Base-by-base conservation (phyloP, 2,888 invertebrate species). In the Norana najaformis region DNA sequence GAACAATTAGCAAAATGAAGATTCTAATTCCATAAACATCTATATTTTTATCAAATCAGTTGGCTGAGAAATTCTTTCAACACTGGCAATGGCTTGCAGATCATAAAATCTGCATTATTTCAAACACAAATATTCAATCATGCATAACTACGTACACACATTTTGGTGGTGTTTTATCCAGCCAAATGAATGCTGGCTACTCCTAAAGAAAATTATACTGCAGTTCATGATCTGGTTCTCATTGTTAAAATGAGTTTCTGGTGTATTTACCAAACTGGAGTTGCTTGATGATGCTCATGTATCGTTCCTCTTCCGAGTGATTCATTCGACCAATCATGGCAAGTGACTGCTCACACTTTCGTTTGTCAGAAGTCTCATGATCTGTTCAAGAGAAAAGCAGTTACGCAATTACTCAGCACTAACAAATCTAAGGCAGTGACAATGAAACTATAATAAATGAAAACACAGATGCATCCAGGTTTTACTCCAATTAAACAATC, bases 211-310 rank as follows among this genome's bases (percentile, higher is more conserved):
- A 30, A 53, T 30, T 53, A 23, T 23, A 53, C 18, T 14, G 41
- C 41, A 41, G 18, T 4, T 69, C 30, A n/a, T 69, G 69, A 69
- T n/a, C 30, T 69, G 30, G 69, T 69, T 69, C 8, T n/a, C n/a
- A 69, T 53, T 69, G n/a, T 69, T 1, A n/a, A n/a, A 69, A 69
- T 69, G 30, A 69, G 69, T 69, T 53, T 69, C 30, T 69, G 30
- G n/a, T 69, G 69, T 8, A 0, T n/a, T 95, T 93, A 97, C 97
- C 97, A 95, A 98, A 98, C 95, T 98, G 98, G 93, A 98, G 95
- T 93, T 96, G 96, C 93, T 97, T 97, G 98, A 98, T 98, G 92
- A 97, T 96, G 93, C 97, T 97, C 92, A 98, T 96, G 95, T 98
- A 98, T 90, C 97, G 93, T 93, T 97, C 96, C 92, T 97, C 97